These are phyloP conservation scores for Callinectes sapidus DNA, from an alignment of 2,888 invertebrate genomes.

Conservation along the genomic window DNA sequence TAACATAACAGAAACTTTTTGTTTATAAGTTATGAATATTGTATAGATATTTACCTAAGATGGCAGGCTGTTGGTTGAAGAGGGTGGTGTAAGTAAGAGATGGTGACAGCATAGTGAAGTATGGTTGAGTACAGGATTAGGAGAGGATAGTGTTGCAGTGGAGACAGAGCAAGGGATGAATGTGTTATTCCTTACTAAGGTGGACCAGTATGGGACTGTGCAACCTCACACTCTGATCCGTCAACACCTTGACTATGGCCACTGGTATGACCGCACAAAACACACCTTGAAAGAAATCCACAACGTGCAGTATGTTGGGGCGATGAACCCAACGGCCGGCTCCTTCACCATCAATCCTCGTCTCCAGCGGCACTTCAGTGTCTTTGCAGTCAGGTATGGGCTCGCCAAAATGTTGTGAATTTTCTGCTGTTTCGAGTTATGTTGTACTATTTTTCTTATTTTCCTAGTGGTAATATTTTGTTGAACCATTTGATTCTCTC, in stretches of 20 bases:
- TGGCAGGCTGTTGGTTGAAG: no score
- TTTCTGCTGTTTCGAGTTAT: not conserved
- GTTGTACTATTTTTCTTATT: not conserved
- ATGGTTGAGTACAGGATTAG: no score
- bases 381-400: conserved; percentile 86
- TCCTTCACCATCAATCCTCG: conserved; percentile 97
- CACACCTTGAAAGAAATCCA: conserved; percentile 94
- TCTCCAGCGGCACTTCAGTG: conserved; percentile 91
- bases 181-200: conserved; percentile 75
- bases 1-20: not conserved
- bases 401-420: not conserved
- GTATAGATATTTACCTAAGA: no score
- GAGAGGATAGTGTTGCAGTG: no score
- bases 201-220: conserved; percentile 95
- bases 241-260: conserved; percentile 95
- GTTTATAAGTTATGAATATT: no score
- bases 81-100: no score
- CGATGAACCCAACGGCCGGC: conserved; percentile 98
- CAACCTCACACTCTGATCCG: conserved; percentile 96
- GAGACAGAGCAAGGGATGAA: no score
- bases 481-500: not conserved
- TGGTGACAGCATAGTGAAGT: not conserved
- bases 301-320: conserved; percentile 96
- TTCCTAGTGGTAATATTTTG: not conserved
- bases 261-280: conserved; percentile 95